These are phyloP conservation scores for Bettongia penicillata DNA, from an alignment of 2,113 vertebrate genomes.

Conservation along the genomic window DNA sequence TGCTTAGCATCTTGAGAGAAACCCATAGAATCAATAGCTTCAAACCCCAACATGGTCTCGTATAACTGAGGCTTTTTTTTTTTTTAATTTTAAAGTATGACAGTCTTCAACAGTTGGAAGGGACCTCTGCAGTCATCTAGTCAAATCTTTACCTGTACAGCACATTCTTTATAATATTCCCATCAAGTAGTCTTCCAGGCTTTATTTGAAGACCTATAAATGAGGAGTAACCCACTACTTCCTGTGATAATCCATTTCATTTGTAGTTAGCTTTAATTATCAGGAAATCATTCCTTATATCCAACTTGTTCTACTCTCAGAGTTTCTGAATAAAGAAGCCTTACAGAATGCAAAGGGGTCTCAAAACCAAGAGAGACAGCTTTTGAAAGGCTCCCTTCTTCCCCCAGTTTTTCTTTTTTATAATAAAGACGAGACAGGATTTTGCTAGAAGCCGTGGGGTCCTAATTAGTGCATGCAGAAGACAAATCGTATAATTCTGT, in stretches of 20 bases:
- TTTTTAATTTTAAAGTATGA: neutral
- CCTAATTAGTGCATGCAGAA: conserved; percentile 21
- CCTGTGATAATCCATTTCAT: neutral
- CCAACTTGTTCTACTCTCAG: neutral
- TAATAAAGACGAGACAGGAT: conserved; percentile 3
- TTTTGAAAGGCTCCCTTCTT: neutral
- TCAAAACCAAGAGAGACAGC: neutral
- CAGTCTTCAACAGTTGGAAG: neutral
- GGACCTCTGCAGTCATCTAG: neutral
- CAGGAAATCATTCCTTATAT: neutral
- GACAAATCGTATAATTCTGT: conserved; percentile 17
- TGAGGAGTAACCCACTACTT: neutral
- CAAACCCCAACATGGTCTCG: neutral
- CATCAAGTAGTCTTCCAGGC: neutral
- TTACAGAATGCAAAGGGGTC: neutral
- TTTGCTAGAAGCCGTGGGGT: conserved; percentile 11
- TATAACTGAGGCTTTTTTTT: neutral
- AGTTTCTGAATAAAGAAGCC: neutral
- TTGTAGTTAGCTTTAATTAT: neutral
- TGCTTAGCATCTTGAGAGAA: neutral
- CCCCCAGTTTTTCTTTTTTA: neutral
- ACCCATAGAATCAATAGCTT: neutral
- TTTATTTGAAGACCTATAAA: neutral
- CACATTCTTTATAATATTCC: neutral
- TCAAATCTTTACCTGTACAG: neutral